Conservation (phyloP, 2,888 invertebrate species). For the Parasteatoda lunata region DNA sequence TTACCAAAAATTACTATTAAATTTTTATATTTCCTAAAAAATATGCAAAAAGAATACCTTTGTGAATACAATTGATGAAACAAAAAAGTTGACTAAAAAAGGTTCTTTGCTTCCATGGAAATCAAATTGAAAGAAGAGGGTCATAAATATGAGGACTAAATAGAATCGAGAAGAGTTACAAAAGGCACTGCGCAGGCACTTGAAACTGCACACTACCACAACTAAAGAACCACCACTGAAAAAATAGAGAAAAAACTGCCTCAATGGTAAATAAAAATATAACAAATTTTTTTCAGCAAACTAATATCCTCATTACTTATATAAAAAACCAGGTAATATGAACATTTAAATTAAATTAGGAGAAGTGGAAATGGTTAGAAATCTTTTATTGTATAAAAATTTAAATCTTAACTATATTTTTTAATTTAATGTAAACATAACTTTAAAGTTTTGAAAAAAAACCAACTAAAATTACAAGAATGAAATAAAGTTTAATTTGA, state of each 20-base stretch:
- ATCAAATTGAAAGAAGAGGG: slow-evolving; percentile 90
- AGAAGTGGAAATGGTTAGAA: too few species aligned
- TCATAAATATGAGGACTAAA: slow-evolving; percentile 90
- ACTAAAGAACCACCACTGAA: slow-evolving; percentile 84
- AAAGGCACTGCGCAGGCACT: slow-evolving; percentile 88
- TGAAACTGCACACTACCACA: slow-evolving; percentile 88
- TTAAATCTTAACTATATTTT: too few species aligned
- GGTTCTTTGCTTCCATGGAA: slow-evolving; percentile 84
- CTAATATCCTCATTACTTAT: too few species aligned
- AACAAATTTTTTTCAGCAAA: too few species aligned
- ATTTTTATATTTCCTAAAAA: background rate
- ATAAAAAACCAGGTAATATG: too few species aligned
- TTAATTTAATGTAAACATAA: too few species aligned
- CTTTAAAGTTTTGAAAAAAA: too few species aligned
- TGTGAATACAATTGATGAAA: slow-evolving; percentile 89
- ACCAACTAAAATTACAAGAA: too few species aligned
- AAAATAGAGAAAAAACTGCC: slow-evolving; percentile 21
- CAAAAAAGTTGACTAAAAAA: slow-evolving; percentile 93
- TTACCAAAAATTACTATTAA: background rate
- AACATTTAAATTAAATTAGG: too few species aligned
- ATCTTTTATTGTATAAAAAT: too few species aligned
- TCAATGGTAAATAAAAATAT: too few species aligned
- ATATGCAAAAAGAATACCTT: slow-evolving; percentile 78
- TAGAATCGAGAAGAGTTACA: slow-evolving; percentile 94
- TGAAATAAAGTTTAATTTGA: too few species aligned